Evolutionary conservation across 2,888 invertebrate genomes (phyloP).

Genomic region (Troilus luridus): DNA sequence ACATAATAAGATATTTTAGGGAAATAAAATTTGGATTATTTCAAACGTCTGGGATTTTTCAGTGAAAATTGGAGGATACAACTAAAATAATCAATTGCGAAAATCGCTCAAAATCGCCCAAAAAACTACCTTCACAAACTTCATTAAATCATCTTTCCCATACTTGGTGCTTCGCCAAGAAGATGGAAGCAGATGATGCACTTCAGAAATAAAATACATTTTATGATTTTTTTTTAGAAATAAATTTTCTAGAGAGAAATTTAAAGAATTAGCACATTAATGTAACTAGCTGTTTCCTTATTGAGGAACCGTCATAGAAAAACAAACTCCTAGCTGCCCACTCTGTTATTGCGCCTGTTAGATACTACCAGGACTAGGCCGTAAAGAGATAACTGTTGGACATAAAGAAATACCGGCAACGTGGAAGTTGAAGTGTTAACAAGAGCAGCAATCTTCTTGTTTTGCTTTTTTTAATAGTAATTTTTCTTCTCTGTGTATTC

Average conservation of each 20-base stretch:
- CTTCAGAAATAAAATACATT: too few relatives aligned
- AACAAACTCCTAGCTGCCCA: background rate
- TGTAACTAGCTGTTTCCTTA: background rate
- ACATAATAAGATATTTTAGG: too few relatives aligned
- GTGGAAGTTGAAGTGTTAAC: background rate
- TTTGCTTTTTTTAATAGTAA: background rate
- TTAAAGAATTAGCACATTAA: background rate
- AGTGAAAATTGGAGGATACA: too few relatives aligned
- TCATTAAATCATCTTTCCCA: too few relatives aligned
- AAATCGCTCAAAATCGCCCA: too few relatives aligned
- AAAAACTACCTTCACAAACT: too few relatives aligned
- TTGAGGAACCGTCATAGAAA: background rate
- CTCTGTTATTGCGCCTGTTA: background rate
- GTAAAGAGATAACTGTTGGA: constrained; percentile 2
- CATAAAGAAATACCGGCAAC: constrained; percentile 9
- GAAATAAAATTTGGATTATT: too few relatives aligned
- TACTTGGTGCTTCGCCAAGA: too few relatives aligned
- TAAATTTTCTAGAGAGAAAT: background rate
- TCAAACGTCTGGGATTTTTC: too few relatives aligned
- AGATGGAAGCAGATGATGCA: too few relatives aligned
- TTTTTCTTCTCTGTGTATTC: background rate
- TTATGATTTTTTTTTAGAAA: background rate
- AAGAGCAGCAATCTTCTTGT: constrained; percentile 16
- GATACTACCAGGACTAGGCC: background rate
- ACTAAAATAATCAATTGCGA: too few relatives aligned